Evolutionary conservation across 2,888 invertebrate genomes (phyloP), one percentile per base, ranked within the genome.

Genomic region (Lypha dubia): DNA sequence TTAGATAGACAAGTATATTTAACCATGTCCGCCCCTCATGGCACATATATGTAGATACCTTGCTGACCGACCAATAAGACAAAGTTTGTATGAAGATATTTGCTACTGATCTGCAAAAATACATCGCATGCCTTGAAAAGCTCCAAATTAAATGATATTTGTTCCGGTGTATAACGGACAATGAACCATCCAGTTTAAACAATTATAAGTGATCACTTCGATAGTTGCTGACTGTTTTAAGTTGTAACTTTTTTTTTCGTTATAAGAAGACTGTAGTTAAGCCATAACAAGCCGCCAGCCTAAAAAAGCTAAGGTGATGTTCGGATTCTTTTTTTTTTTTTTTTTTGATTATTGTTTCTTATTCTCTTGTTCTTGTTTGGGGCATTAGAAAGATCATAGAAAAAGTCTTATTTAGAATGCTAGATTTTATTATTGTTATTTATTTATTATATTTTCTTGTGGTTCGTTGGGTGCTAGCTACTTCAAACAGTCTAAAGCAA

Each of bases 311-410:
- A 17, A 63, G 71, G 24, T 71, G 53, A 46, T 79, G 53, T 79
- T 79, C n/a, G n/a, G n/a, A n/a, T n/a, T n/a, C n/a, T n/a, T n/a
- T n/a, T n/a, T n/a, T n/a, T n/a, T n/a, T n/a, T n/a, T n/a, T n/a
- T n/a, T n/a, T n/a, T n/a, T n/a, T n/a, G 24, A 7, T 53, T 17
- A 17, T 38, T 49, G 32, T 56, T 44, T 60, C 11, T 44, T 28
- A 2, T 17, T 35, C 15, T n/a, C 3, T 20, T 9, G 22, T 38
- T 51, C n/a, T 44, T 63, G n/a, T 53, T n/a, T 44, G 56, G 20
- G 28, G 35, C 53, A 71, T 79, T 79, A 79, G 67, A 67, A 80
- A 67, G 32, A 80, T 67, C 32, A 13, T 67, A 53, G 80, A 67
- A 68, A 79, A 51, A 74, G 41, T 74, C 17, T 67, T 67, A n/a